Conservation (phyloP, 2,888 invertebrate genomes). For the Entomobrya multifasciata region DNA sequence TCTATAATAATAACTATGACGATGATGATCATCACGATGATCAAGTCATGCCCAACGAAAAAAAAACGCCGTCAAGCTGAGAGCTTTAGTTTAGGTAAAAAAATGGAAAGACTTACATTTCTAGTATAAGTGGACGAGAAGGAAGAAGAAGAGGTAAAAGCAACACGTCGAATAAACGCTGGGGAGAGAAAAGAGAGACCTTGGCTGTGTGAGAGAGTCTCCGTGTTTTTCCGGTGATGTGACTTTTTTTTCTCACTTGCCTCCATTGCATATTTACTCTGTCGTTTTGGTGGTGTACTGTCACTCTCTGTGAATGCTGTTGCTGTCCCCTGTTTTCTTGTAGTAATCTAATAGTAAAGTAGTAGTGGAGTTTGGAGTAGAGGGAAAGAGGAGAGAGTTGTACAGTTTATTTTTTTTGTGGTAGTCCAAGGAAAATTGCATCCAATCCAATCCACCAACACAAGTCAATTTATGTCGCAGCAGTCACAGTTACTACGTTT, state of each 20-base stretch:
- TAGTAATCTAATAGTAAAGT: neutral
- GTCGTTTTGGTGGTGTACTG: too few species aligned
- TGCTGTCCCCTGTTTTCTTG: neutral
- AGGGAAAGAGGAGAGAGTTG: neutral
- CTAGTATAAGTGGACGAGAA: slow-evolving; percentile 27
- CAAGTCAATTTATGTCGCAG: slow-evolving; percentile 66
- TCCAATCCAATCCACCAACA: slow-evolving; percentile 21
- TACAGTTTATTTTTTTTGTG: neutral
- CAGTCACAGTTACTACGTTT: slow-evolving; percentile 60
- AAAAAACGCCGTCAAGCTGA: neutral
- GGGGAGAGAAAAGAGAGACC: slow-evolving; percentile 9
- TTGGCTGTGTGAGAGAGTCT: slow-evolving; percentile 21
- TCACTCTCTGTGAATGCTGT: neutral
- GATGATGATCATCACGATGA: neutral
- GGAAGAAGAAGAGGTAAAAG: neutral
- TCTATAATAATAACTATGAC: neutral
- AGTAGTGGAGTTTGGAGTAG: neutral
- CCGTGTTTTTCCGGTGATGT: slow-evolving; percentile 42
- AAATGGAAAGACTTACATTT: neutral
- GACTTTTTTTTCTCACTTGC: slow-evolving; percentile 30
- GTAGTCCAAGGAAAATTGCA: slow-evolving; percentile 34
- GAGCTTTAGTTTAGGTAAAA: neutral
- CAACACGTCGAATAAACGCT: slow-evolving; percentile 22
- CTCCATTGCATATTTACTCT: too few species aligned
- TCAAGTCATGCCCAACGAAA: slow-evolving; percentile 21